Percentiles rank a stretch among this genome's conserved stretches.
Evolutionary conservation across 2,797 vertebrate species (phyloP).

Genomic region (Danio kyathit): DNA sequence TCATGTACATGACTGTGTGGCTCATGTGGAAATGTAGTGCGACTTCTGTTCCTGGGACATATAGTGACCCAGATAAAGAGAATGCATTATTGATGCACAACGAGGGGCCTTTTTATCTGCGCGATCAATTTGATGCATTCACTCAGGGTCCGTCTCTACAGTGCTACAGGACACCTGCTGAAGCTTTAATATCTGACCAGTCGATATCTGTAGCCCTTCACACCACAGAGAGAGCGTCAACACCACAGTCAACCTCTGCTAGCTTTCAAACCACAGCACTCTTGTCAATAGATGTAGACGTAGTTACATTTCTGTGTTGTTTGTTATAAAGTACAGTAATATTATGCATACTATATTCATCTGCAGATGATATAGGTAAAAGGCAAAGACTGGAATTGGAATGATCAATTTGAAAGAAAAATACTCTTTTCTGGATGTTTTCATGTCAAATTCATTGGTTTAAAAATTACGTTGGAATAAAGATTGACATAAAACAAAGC

Average conservation of each 20-base stretch:
- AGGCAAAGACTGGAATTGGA: background rate
- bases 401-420: background rate
- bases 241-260: constrained; percentile 44
- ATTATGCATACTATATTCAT: background rate
- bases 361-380: background rate
- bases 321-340: background rate
- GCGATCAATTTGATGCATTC: constrained; percentile 82
- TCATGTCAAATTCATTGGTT: too few species aligned
- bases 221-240: constrained; percentile 44
- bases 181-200: constrained; percentile 60
- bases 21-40: constrained; percentile 16
- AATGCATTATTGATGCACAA: constrained; percentile 84
- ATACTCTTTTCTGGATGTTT: too few species aligned
- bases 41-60: constrained; percentile 24
- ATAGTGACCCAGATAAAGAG: constrained; percentile 48
- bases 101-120: constrained; percentile 85
- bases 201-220: constrained; percentile 59
- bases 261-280: constrained; percentile 10
- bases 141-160: constrained; percentile 61
- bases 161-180: constrained; percentile 63
- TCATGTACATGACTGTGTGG: constrained; percentile 38
- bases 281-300: background rate
- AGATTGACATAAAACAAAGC: too few species aligned
- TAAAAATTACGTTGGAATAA: too few species aligned
- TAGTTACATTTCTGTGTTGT: background rate